These are phyloP conservation scores for Chrysomela aeneicollis DNA, from an alignment of 2,888 invertebrate genomes.

Conservation along the genomic window DNA sequence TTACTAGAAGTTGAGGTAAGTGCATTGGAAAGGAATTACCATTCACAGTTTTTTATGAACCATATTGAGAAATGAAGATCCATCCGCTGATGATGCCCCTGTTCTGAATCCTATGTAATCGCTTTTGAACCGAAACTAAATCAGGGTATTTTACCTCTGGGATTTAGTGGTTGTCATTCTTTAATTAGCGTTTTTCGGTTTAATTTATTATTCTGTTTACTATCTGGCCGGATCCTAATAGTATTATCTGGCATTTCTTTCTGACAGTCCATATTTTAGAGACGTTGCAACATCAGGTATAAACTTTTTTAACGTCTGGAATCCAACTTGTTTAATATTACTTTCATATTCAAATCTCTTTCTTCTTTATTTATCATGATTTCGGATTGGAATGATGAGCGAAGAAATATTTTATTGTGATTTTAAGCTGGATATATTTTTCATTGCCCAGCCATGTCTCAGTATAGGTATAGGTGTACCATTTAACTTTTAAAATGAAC, in stretches of 20 bases:
- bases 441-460: conserved; percentile 38
- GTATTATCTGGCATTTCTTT: conserved; percentile 51
- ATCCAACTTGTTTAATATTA: conserved; percentile 46
- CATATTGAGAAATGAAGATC: no score
- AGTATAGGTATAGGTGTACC: conserved; percentile 1
- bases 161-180: conserved; percentile 39
- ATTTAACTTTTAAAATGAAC: no score
- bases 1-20: no score
- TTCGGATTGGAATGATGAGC: conserved; percentile 34
- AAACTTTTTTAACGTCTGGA: conserved; percentile 38
- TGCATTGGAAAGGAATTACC: no score
- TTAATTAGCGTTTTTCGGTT: conserved; percentile 41
- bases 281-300: conserved; percentile 47
- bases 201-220: conserved; percentile 47
- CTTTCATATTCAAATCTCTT: conserved; percentile 48
- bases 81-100: no score
- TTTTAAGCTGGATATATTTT: conserved; percentile 43
- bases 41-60: no score
- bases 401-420: conserved; percentile 33
- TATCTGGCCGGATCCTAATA: conserved; percentile 46
- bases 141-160: conserved; percentile 37
- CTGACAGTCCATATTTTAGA: conserved; percentile 53
- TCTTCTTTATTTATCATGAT: conserved; percentile 43
- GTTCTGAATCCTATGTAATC: not conserved
- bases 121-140: conserved; percentile 21